Percentiles rank a stretch among this genome's conserved stretches.
phyloP scores from a whole-genome alignment of 2,797 vertebrate species.

The Poecile montanus region DNA sequence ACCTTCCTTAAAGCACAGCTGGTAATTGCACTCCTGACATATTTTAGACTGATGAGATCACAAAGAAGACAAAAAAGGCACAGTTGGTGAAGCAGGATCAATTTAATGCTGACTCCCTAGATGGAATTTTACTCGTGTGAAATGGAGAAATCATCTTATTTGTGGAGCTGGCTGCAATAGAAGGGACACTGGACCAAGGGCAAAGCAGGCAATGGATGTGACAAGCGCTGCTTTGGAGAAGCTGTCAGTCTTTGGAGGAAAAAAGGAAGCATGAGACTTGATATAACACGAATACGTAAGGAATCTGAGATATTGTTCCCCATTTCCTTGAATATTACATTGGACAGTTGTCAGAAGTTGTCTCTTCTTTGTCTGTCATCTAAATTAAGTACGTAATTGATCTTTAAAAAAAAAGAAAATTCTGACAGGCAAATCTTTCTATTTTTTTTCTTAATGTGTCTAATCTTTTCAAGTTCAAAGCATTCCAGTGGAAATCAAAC shows the following conservation, averaged over 20 bases:
- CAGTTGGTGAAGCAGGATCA: neutral
- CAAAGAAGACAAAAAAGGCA: neutral
- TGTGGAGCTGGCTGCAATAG: neutral
- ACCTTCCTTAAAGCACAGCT: neutral
- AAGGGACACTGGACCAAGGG: neutral
- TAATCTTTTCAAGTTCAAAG: constrained; percentile 67
- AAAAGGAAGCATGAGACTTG: neutral
- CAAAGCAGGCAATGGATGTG: neutral
- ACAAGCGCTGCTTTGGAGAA: neutral
- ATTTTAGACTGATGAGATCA: neutral
- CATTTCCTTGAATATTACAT: constrained; percentile 19
- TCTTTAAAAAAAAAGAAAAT: constrained; percentile 20
- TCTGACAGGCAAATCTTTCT: constrained; percentile 33
- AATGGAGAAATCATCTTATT: neutral
- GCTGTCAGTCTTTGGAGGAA: neutral
- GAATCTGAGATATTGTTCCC: constrained; percentile 1
- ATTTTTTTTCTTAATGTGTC: constrained; percentile 34
- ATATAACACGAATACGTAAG: neutral
- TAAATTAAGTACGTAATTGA: constrained; percentile 59
- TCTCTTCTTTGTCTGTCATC: constrained; percentile 43
- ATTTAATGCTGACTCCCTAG: neutral
- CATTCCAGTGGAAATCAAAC: constrained; percentile 53
- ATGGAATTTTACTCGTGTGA: neutral
- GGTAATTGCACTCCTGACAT: neutral
- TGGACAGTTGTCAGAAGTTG: constrained; percentile 49